These are phyloP conservation scores for Siniperca scherzeri DNA, from an alignment of 2,797 vertebrate species.

Conservation along the genomic window DNA sequence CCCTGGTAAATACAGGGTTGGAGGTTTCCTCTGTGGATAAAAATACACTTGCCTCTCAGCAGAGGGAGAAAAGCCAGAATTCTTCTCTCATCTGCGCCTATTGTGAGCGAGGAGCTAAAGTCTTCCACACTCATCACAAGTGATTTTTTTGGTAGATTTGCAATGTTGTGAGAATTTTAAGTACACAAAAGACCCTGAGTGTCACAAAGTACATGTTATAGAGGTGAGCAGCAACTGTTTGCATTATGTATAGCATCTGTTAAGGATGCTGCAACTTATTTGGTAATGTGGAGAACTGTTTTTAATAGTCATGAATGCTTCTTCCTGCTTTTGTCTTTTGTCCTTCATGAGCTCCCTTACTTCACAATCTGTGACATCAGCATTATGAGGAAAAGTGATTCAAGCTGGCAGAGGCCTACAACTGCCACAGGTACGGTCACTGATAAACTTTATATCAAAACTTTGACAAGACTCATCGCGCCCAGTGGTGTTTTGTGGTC, in stretches of 20 bases:
- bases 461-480: neutral
- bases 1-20: constrained; percentile 87
- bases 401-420: constrained; percentile 36
- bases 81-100: constrained; percentile 49
- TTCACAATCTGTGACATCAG: constrained; percentile 66
- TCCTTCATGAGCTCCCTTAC: constrained; percentile 69
- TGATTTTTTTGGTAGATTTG: neutral
- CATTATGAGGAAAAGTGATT: constrained; percentile 4
- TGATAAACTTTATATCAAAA: neutral
- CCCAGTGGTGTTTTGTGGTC: too few relatives aligned
- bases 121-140: constrained; percentile 29
- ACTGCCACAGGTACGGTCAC: neutral
- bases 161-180: neutral
- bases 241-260: neutral
- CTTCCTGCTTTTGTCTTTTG: constrained; percentile 64
- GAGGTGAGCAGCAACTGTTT: neutral
- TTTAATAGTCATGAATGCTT: neutral
- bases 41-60: constrained; percentile 80
- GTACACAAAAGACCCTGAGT: neutral
- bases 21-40: constrained; percentile 83
- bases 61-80: constrained; percentile 53
- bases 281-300: neutral
- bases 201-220: neutral
- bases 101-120: constrained; percentile 53
- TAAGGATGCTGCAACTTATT: neutral